phyloP scores from a whole-genome alignment of 2,888 invertebrate species.

The Ormyrus thymus region DNA sequence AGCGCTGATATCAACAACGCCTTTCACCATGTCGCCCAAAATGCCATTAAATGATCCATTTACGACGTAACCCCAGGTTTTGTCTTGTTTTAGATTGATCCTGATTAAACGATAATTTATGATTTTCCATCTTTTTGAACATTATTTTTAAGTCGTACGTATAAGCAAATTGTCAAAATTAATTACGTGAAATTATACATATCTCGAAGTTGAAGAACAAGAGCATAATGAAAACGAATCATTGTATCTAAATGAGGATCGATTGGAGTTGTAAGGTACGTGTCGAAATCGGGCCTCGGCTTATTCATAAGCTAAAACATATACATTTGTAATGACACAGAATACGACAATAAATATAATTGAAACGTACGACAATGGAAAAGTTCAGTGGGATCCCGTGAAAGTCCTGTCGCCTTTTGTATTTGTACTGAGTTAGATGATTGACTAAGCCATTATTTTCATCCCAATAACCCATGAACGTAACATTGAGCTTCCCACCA shows the following conservation, averaged over 20 bases:
- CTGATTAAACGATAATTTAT: slow-evolving; percentile 48
- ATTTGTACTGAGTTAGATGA: slow-evolving; percentile 65
- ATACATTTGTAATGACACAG: neutral
- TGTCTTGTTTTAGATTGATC: slow-evolving; percentile 60
- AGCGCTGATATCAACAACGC: slow-evolving; percentile 80
- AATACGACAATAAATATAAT: neutral
- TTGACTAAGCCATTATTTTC: slow-evolving; percentile 58
- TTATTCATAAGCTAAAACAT: slow-evolving; percentile 58
- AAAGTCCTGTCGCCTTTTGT: slow-evolving; percentile 64
- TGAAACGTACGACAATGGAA: slow-evolving; percentile 60
- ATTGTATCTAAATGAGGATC: slow-evolving; percentile 79
- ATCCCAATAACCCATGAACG: slow-evolving; percentile 65
- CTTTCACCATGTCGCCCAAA: slow-evolving; percentile 66
- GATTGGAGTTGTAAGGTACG: slow-evolving; percentile 76
- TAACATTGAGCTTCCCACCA: slow-evolving; percentile 63
- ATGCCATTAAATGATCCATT: slow-evolving; percentile 66
- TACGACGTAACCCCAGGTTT: slow-evolving; percentile 65
- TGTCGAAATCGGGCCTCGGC: slow-evolving; percentile 60
- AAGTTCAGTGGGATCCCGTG: slow-evolving; percentile 62
- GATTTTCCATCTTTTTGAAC: no score
- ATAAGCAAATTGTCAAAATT: neutral
- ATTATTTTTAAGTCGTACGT: no score
- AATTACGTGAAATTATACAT: slow-evolving; percentile 82
- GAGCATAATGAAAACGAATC: slow-evolving; percentile 80
- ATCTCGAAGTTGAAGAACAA: slow-evolving; percentile 79